phyloP scores from a whole-genome alignment of 2,888 invertebrate species.

The Drosophila tanythrix region DNA sequence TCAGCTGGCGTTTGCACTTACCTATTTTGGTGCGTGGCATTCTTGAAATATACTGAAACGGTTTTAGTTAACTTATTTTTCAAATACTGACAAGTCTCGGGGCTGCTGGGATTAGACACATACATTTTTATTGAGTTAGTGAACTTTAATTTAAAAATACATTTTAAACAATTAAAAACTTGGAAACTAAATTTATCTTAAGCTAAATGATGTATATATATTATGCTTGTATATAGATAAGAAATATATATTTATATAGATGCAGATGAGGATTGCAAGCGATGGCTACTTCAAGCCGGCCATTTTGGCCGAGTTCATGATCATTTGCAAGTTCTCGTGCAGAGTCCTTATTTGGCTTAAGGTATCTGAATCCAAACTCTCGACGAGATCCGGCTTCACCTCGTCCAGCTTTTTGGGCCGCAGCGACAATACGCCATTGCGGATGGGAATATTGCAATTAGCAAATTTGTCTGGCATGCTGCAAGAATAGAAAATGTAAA shows the following conservation, averaged over 20 bases:
- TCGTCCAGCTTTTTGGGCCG: slow-evolving; percentile 82
- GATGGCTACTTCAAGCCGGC: slow-evolving; percentile 57
- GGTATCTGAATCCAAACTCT: slow-evolving; percentile 81
- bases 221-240: slow-evolving; percentile 17
- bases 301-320: slow-evolving; percentile 81
- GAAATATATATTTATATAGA: slow-evolving; percentile 8
- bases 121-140: slow-evolving; percentile 41
- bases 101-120: slow-evolving; percentile 35
- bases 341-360: slow-evolving; percentile 82
- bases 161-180: slow-evolving; percentile 20
- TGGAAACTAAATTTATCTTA: slow-evolving; percentile 22
- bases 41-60: background rate
- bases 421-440: slow-evolving; percentile 83
- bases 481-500: background rate
- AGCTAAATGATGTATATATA: slow-evolving; percentile 28
- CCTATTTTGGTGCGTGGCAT: slow-evolving; percentile 83
- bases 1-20: slow-evolving; percentile 76
- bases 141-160: slow-evolving; percentile 34
- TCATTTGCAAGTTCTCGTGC: slow-evolving; percentile 82
- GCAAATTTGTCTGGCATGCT: slow-evolving; percentile 83
- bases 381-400: slow-evolving; percentile 78
- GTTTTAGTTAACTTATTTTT: background rate
- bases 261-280: background rate
- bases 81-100: background rate
- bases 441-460: slow-evolving; percentile 84